phyloP scores from a whole-genome alignment of 2,888 invertebrate species.

The Rhimphoctona megacephalus region DNA sequence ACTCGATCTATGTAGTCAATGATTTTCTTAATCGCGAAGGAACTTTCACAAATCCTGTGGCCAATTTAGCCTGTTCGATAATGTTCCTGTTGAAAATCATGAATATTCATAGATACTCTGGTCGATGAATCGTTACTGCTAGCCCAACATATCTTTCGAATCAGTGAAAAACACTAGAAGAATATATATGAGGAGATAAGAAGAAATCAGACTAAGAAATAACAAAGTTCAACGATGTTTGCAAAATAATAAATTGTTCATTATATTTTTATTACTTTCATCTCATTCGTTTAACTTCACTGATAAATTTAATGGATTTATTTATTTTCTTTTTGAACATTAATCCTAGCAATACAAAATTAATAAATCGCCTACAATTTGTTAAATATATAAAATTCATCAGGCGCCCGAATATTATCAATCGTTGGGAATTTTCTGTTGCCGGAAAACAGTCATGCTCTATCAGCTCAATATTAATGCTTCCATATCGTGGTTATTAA shows the following conservation, averaged over 20 bases:
- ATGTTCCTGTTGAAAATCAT: not conserved
- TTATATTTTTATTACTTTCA: not conserved
- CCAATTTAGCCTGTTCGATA: not conserved
- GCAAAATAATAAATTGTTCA: not conserved
- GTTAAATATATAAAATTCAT: slow-evolving; percentile 10
- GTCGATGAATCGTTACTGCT: not conserved
- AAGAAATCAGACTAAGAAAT: not conserved
- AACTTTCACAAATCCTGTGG: slow-evolving; percentile 21
- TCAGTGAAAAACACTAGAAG: not conserved
- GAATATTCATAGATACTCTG: slow-evolving; percentile 7
- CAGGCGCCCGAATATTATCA: not conserved
- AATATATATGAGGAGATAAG: not conserved
- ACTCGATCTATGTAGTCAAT: slow-evolving; percentile 20
- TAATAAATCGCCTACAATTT: not conserved
- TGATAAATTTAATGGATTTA: not conserved
- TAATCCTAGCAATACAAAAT: not conserved
- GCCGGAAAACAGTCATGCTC: not conserved
- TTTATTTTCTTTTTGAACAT: not conserved
- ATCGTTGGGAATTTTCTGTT: not conserved
- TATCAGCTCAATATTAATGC: not conserved
- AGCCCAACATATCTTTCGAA: slow-evolving; percentile 8
- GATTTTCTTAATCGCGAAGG: slow-evolving; percentile 1
- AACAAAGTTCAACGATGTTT: not conserved
- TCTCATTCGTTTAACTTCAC: not conserved
- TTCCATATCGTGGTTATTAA: not conserved